Evolutionary conservation across 1,140 invertebrate species (phyloP), one percentile per base, ranked within the genome.

Genomic region (Harpegnathos saltator): DNA sequence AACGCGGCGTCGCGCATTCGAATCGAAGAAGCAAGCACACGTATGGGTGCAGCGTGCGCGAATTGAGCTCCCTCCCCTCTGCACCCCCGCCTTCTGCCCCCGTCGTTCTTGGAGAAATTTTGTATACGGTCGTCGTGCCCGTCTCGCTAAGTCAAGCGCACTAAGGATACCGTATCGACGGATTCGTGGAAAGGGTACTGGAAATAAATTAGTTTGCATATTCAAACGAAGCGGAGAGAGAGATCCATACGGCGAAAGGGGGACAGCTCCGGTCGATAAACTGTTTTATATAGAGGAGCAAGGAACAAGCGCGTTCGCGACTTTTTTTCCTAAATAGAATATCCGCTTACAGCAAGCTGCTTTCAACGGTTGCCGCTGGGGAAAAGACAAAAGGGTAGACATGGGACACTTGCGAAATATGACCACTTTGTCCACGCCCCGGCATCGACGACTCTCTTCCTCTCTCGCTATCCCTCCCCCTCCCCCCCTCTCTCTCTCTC

Each of bases 261-360:
- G 38, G 33, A 80, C 74, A 15, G 54, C 52, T 22, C 38, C 52
- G 75, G 24, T 80, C 75, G 65, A 80, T 80, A 80, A 80, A 65
- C 65, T 44, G 65, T 80, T 71, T 80, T 80, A 71, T 71, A 78
- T 52, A 48, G 58, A 33, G 33, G n/a, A n/a, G 52, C 52, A 69
- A 69, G 52, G 63, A 48, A 50, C 44, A 56, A 78, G 74, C 19
- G 17, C 22, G 75, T 65, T 80, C 58, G 52, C 75, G 24, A 71
- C 52, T 81, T 87, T 85, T 80, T 85, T 52, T 59, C 62, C 77
- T 91, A 90, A 91, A 88, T 90, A 86, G 85, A 91, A 85, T 89
- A 89, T 91, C 90, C 90, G 90, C 90, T 91, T 90, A 89, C 85
- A 77, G 82, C 85, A 74, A 87, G 87, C 69, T 87, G 85, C 85